A percentile compares a stretch with the other conserved stretches of the same genome.
Conservation (phyloP, 2,797 vertebrate genomes). For the Aselliscus stoliczkanus region DNA sequence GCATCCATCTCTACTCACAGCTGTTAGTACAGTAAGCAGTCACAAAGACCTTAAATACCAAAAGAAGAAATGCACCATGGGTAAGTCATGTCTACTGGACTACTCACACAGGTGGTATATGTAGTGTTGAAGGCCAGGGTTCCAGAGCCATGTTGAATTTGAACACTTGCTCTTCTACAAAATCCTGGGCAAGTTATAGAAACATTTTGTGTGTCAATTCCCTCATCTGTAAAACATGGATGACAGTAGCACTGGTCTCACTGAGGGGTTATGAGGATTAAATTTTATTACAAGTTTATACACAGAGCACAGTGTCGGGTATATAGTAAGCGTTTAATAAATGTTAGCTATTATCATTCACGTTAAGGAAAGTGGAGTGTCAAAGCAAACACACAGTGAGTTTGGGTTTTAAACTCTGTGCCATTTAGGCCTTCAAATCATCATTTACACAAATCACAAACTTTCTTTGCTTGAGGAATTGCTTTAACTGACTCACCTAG, state of each 20-base stretch:
- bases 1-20: not conserved
- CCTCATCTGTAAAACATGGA: not conserved
- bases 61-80: not conserved
- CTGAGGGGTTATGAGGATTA: not conserved
- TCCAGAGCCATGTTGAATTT: not conserved
- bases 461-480: constrained; percentile 16
- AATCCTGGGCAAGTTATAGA: not conserved
- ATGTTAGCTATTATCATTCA: not conserved
- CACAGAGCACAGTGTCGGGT: not conserved
- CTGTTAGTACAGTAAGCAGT: not conserved
- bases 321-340: not conserved
- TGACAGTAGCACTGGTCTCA: not conserved
- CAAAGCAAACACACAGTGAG: not conserved
- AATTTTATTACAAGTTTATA: not conserved
- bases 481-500: not conserved
- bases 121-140: not conserved
- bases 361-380: not conserved
- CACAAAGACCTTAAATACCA: not conserved
- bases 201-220: not conserved
- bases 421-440: not conserved
- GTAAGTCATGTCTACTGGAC: not conserved
- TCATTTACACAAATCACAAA: not conserved
- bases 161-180: not conserved
- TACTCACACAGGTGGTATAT: not conserved
- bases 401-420: constrained; percentile 10